Conservation (phyloP, 1,140 invertebrate species). For the Pollicipes pollicipes region DNA sequence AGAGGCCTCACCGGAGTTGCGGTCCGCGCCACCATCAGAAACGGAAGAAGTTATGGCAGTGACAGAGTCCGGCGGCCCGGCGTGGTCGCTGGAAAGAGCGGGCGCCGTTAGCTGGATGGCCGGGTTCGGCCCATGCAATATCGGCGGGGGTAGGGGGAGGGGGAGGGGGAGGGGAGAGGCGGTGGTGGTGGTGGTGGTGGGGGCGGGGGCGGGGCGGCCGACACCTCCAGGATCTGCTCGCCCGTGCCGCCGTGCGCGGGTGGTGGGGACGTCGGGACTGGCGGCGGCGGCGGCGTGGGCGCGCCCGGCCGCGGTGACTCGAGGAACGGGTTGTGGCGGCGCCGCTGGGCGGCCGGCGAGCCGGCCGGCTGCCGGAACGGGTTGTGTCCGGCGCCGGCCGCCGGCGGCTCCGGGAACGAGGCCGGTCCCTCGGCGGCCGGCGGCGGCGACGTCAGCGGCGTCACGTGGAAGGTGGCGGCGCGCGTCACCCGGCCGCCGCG, state of each 20-base stretch:
- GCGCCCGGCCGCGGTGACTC: background rate
- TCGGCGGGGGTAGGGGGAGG: too few relatives aligned
- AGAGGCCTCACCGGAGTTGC: background rate
- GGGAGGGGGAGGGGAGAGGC: too few relatives aligned
- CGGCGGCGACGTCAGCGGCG: background rate
- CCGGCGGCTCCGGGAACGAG: background rate
- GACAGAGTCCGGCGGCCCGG: too few relatives aligned
- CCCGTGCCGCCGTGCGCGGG: background rate
- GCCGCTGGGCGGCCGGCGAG: background rate
- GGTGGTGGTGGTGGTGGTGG: too few relatives aligned
- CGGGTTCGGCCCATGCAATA: too few relatives aligned
- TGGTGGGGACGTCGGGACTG: background rate
- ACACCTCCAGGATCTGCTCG: background rate
- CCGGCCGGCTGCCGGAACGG: background rate
- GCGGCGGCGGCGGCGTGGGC: background rate
- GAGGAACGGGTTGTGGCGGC: background rate
- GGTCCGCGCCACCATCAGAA: background rate
- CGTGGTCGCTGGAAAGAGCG: background rate
- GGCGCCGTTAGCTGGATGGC: background rate
- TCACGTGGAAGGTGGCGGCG: conserved; percentile 1
- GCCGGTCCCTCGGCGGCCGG: background rate
- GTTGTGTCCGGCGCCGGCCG: background rate
- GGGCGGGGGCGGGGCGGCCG: too few relatives aligned
- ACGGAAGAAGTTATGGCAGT: background rate
- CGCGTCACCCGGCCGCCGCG: background rate